Evolutionary conservation across 2,113 vertebrate genomes (phyloP).

Genomic region (Nansenia antarctica): DNA sequence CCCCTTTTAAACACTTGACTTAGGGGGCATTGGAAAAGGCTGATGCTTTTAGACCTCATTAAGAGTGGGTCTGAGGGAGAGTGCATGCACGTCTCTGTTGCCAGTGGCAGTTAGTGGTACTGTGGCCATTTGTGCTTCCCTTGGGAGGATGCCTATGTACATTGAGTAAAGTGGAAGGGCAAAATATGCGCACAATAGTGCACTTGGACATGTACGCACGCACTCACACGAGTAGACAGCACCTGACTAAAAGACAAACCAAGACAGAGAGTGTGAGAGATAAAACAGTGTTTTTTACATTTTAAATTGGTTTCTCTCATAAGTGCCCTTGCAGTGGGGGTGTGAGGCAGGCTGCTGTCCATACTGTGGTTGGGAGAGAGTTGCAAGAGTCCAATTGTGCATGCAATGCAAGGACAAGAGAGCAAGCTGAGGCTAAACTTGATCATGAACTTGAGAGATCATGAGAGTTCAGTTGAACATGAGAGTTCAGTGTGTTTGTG

Average conservation of each 20-base stretch:
- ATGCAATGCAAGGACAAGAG: constrained; percentile 39
- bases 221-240: constrained; percentile 31
- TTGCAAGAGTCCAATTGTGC: constrained; percentile 35
- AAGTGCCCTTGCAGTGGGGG: constrained; percentile 42
- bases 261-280: constrained; percentile 14
- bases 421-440: constrained; percentile 14
- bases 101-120: constrained; percentile 24
- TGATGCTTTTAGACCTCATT: constrained; percentile 48
- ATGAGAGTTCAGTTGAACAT: background rate
- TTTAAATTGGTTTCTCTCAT: background rate
- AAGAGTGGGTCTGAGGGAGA: constrained; percentile 12
- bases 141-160: constrained; percentile 7
- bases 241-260: constrained; percentile 16
- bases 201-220: no score
- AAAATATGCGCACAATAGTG: background rate
- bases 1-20: constrained; percentile 28
- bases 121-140: constrained; percentile 12
- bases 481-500: background rate
- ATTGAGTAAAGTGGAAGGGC: background rate
- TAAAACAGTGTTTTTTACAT: background rate
- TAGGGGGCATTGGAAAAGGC: constrained; percentile 28
- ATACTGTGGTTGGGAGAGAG: constrained; percentile 18
- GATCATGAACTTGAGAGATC: no score
- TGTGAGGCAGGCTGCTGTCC: constrained; percentile 35
- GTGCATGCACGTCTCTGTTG: constrained; percentile 25